phyloP scores from a whole-genome alignment of 1,140 invertebrate genomes.

The Euglossa dilemma region DNA sequence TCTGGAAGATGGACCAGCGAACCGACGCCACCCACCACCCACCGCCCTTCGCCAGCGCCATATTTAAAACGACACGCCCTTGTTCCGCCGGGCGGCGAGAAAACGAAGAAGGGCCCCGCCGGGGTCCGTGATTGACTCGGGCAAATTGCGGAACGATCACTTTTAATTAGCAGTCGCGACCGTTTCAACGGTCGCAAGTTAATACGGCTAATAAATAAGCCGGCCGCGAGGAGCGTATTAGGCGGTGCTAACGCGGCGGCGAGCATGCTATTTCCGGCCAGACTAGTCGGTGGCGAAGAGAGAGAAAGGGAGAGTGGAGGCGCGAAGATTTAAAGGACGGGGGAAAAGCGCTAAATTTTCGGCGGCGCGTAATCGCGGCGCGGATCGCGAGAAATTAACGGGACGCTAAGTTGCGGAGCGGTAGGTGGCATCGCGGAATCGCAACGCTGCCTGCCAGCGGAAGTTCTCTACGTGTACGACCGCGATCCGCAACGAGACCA shows the following conservation, averaged over 20 bases:
- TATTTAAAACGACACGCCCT: not conserved
- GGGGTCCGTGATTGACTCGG: not conserved
- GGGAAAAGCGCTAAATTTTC: slow-evolving; percentile 56
- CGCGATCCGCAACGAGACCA: slow-evolving; percentile 29
- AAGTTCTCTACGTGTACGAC: slow-evolving; percentile 39
- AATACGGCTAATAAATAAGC: slow-evolving; percentile 37
- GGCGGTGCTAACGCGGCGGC: not conserved
- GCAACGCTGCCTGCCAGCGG: slow-evolving; percentile 47
- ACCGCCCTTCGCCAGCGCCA: no score
- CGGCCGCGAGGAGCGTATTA: slow-evolving; percentile 5
- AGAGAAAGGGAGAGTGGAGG: no score
- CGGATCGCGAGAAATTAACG: slow-evolving; percentile 67
- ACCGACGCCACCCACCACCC: no score
- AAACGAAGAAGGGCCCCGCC: no score
- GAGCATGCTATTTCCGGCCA: slow-evolving; percentile 26
- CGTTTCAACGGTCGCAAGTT: slow-evolving; percentile 8
- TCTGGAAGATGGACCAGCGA: no score
- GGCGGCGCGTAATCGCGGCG: slow-evolving; percentile 52
- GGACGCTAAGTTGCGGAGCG: slow-evolving; percentile 47
- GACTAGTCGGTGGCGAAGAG: not conserved
- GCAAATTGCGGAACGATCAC: slow-evolving; percentile 5
- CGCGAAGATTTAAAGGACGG: slow-evolving; percentile 54
- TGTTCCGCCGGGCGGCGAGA: not conserved
- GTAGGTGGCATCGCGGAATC: slow-evolving; percentile 51
- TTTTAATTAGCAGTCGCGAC: slow-evolving; percentile 2